These are phyloP conservation scores for Acanthosoma haemorrhoidale DNA, from an alignment of 2,888 invertebrate species.

Conservation along the genomic window DNA sequence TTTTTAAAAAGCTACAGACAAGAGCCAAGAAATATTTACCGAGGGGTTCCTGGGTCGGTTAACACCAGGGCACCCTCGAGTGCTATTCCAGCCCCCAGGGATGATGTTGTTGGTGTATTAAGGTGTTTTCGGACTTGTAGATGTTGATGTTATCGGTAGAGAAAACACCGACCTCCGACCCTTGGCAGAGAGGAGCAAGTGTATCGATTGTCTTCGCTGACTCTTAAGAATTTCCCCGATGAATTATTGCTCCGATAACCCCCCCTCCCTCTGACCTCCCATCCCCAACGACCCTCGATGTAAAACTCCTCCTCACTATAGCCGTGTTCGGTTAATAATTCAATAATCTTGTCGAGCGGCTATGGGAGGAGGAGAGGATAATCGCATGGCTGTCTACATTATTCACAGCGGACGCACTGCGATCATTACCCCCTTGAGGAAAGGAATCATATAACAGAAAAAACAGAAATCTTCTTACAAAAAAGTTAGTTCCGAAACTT, in stretches of 20 bases:
- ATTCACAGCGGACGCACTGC: no score
- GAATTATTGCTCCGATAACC: background rate
- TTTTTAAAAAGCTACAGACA: background rate
- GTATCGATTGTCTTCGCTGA: background rate
- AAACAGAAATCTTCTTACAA: no score
- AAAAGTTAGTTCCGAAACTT: no score
- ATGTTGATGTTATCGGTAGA: background rate
- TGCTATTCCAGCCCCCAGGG: background rate
- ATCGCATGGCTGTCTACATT: no score
- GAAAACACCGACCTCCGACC: background rate
- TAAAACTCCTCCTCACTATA: no score
- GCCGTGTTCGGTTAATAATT: no score
- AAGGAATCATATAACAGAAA: no score
- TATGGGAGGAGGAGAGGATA: no score
- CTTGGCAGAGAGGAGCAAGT: background rate
- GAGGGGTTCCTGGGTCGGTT: background rate
- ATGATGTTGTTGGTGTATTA: background rate
- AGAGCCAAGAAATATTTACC: background rate
- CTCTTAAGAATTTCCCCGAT: conserved; percentile 10
- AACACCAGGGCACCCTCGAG: background rate
- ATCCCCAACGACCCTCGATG: no score
- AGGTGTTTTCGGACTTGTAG: background rate
- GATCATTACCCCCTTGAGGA: no score
- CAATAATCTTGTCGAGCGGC: no score
- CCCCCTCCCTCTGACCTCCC: background rate